A percentile compares a stretch with the other conserved stretches of the same genome.
These are phyloP conservation scores for Contarinia nasturtii DNA, from an alignment of 1,140 invertebrate species.

Conservation along the genomic window DNA sequence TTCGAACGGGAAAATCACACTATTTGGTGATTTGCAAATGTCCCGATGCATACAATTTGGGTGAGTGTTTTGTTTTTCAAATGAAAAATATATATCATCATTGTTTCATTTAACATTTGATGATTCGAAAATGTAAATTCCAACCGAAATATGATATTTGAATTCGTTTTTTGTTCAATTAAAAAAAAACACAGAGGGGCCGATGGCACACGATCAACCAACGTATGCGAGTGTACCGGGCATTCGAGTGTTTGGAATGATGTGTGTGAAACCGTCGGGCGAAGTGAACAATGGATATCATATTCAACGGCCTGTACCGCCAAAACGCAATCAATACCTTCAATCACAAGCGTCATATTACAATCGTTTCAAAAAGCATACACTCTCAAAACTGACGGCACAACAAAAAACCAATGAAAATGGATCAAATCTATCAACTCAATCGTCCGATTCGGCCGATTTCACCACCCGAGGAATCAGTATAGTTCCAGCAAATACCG, in stretches of 20 bases:
- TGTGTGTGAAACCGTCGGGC: slow-evolving; percentile 42
- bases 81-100: slow-evolving; percentile 1
- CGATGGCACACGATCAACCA: slow-evolving; percentile 82
- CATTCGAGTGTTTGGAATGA: slow-evolving; percentile 83
- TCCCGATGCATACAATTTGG: slow-evolving; percentile 61
- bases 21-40: slow-evolving; percentile 85
- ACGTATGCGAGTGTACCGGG: slow-evolving; percentile 83
- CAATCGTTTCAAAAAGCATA: background rate
- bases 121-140: too few relatives aligned
- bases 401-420: slow-evolving; percentile 5
- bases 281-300: slow-evolving; percentile 1
- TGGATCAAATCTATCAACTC: too few relatives aligned
- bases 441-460: too few relatives aligned
- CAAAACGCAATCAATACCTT: slow-evolving; percentile 15
- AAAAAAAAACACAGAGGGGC: slow-evolving; percentile 48
- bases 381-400: background rate
- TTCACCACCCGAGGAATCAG: too few relatives aligned
- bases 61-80: slow-evolving; percentile 26
- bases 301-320: slow-evolving; percentile 13
- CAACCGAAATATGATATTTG: too few relatives aligned
- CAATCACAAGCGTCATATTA: background rate
- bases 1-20: slow-evolving; percentile 81
- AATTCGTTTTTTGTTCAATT: background rate
- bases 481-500: too few relatives aligned
- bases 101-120: too few relatives aligned